Evolutionary conservation across 2,888 invertebrate genomes (phyloP), one percentile per base, ranked within the genome.

Genomic region (Pardosa pseudoannulata): DNA sequence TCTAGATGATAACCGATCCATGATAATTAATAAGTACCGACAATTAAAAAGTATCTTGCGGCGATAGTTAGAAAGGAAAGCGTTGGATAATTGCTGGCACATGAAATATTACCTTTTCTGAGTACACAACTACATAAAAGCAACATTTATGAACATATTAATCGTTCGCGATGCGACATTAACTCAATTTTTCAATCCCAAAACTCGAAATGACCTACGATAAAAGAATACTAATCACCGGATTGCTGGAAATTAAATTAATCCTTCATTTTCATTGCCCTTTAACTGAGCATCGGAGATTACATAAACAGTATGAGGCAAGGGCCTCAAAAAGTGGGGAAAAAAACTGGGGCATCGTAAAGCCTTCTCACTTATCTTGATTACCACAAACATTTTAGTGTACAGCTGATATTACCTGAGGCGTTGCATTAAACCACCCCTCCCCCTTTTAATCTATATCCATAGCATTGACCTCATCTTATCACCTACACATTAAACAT

Each of bases 391-490:
- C 56, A 23, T 56, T 56, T 56, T 56, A 46, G 23, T 56, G 6
- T 56, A 23, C 5, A 16, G 1, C 56, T 23, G 23, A 23, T 11
- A 23, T 23, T 56, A 23, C 56, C 11, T 11, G 1, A 1, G 56
- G 56, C 56, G 3, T 6, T 6, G 23, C 16, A 6, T 23, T 56
- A 23, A 3, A 1, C 56, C 56, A 56, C 56, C 56, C 23, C 56
- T 56, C 23, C 46, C 16, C 46, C 65, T 65, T 76, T 56, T 83
- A 83, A 73, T 83, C 78, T 73, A 83, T 62, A 83, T 83, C 83
- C 83, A 83, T 83, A 72, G 67, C 72, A 83, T 83, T 83, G 83
- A 83, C 83, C 83, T 64, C 39, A 11, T 78, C 71, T 36, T 83
- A 72, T 83, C 83, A 83, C 83, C 78, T 83, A 78, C 83, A 78